phyloP scores from a whole-genome alignment of 2,888 invertebrate genomes.

The Drosophila robusta region DNA sequence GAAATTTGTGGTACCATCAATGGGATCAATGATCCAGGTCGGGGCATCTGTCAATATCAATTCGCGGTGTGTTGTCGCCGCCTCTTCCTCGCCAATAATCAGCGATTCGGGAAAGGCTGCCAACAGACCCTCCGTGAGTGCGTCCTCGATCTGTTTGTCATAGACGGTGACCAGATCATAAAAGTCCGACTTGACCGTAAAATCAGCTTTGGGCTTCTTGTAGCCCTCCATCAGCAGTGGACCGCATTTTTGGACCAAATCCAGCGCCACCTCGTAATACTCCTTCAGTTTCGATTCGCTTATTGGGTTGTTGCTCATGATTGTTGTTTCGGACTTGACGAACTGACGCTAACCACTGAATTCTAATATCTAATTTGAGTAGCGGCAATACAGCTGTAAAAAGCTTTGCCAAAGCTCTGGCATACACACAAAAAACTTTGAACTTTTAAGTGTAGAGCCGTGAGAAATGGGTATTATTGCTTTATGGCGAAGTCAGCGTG shows the following conservation, averaged over 20 bases:
- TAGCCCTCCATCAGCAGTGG: slow-evolving; percentile 83
- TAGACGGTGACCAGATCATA: slow-evolving; percentile 93
- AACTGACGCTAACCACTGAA: slow-evolving; percentile 41
- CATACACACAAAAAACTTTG: slow-evolving; percentile 31
- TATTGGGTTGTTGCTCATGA: slow-evolving; percentile 43
- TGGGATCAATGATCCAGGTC: slow-evolving; percentile 95
- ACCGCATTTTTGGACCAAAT: slow-evolving; percentile 83
- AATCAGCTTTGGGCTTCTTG: slow-evolving; percentile 76
- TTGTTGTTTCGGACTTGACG: slow-evolving; percentile 18
- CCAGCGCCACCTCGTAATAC: slow-evolving; percentile 80
- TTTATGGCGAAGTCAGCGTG: slow-evolving; percentile 4
- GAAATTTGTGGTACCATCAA: slow-evolving; percentile 95
- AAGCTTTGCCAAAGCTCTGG: slow-evolving; percentile 53
- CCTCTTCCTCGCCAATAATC: slow-evolving; percentile 92
- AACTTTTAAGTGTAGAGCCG: slow-evolving; percentile 16
- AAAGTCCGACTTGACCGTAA: slow-evolving; percentile 86
- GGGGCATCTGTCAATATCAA: slow-evolving; percentile 89
- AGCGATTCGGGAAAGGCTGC: slow-evolving; percentile 88
- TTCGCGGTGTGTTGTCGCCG: slow-evolving; percentile 79
- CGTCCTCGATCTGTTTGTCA: slow-evolving; percentile 90
- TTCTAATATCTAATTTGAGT: slow-evolving; percentile 16
- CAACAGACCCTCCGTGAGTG: slow-evolving; percentile 87
- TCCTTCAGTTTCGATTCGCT: slow-evolving; percentile 71
- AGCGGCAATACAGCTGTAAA: slow-evolving; percentile 18
- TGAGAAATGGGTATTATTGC: slow-evolving; percentile 18